These are phyloP conservation scores for Bufo gargarizans DNA, from an alignment of 2,113 vertebrate genomes.

Conservation along the genomic window DNA sequence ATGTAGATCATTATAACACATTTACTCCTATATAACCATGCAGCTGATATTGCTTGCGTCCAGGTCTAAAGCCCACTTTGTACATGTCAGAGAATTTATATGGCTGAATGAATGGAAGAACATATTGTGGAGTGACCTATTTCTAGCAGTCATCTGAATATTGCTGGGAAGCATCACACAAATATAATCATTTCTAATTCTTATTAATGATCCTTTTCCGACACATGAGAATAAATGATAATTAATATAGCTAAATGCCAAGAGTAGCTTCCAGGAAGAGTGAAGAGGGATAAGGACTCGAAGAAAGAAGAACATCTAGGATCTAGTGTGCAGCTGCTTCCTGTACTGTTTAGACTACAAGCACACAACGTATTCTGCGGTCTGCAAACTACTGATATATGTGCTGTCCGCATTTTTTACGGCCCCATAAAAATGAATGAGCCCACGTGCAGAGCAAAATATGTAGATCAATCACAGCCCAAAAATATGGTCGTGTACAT, in stretches of 20 bases:
- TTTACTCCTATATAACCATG: neutral
- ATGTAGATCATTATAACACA: constrained; percentile 15
- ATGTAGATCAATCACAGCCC: too few species aligned
- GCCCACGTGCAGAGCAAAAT: too few species aligned
- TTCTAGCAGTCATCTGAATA: neutral
- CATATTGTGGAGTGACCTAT: constrained; percentile 36
- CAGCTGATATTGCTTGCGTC: constrained; percentile 13
- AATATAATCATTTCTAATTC: constrained; percentile 23
- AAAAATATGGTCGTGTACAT: too few species aligned
- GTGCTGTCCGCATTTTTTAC: too few species aligned
- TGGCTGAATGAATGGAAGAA: constrained; percentile 28
- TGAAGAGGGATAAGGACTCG: neutral
- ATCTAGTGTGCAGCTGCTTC: neutral
- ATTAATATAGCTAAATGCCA: neutral
- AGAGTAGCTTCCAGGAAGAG: neutral
- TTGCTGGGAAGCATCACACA: neutral
- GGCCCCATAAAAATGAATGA: too few species aligned
- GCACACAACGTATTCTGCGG: too few species aligned
- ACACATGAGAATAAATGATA: neutral
- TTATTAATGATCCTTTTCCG: constrained; percentile 20
- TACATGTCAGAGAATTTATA: neutral
- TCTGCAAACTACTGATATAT: too few species aligned
- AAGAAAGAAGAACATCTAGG: neutral
- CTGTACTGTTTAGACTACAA: neutral
- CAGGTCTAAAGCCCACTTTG: neutral